Percentiles rank a stretch among this genome's conserved stretches.
Evolutionary conservation across 2,797 vertebrate genomes (phyloP).

Genomic region (Tolypeutes matacus): DNA sequence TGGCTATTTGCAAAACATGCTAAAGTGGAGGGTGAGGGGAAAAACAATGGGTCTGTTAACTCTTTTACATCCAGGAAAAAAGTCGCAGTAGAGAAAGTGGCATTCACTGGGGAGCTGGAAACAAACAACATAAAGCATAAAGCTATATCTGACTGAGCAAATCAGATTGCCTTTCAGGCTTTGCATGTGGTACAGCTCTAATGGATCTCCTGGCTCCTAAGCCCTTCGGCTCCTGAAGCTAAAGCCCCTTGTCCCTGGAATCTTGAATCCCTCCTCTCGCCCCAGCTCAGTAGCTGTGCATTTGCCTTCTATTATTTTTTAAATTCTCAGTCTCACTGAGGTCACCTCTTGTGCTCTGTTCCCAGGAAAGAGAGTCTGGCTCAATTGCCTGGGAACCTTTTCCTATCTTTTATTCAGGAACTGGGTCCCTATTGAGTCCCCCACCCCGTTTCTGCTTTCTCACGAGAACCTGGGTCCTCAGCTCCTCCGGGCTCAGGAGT

Average conservation of each 20-base stretch:
- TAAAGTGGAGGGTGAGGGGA: background rate
- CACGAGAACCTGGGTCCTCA: background rate
- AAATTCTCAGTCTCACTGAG: background rate
- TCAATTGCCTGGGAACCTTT: background rate
- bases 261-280: background rate
- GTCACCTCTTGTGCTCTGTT: background rate
- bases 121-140: background rate
- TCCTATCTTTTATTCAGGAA: background rate
- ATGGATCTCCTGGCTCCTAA: background rate
- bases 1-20: constrained; percentile 13
- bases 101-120: background rate
- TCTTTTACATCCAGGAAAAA: background rate
- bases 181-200: background rate
- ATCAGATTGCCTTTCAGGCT: background rate
- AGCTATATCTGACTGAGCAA: background rate
- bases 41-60: background rate
- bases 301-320: background rate
- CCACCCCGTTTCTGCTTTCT: background rate
- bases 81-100: background rate
- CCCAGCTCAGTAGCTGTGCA: background rate
- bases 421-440: background rate
- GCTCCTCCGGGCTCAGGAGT: background rate
- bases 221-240: background rate
- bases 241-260: background rate
- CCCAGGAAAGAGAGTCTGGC: background rate